Evolutionary conservation across 1,140 invertebrate genomes (phyloP), one percentile per base, ranked within the genome.

Genomic region (Drosophila ambigua): DNA sequence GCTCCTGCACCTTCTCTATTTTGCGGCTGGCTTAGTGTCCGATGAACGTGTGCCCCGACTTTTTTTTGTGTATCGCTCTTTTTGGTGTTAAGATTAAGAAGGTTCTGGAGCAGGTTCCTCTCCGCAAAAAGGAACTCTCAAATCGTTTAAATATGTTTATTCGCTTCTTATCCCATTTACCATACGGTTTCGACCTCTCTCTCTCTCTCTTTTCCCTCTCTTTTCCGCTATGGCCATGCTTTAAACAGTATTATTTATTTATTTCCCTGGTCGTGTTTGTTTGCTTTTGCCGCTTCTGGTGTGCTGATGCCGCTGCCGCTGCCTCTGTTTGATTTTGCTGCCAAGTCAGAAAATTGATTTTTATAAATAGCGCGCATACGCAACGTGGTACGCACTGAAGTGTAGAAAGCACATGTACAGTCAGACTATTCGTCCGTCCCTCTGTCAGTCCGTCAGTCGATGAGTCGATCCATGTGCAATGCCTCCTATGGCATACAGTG

Each of bases 341-440:
- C 78, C 83, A 88, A 87, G 83, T 66, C 83, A 82, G 68, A 88
- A 39, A 87, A 87, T 87, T 87, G 83, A 87, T 87, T 87, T 87
- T 87, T 87, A 87, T 83, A 87, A 87, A 87, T 87, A 87, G 83
- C 83, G 79, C 79, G 83, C 76, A 87, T 87, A 87, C 83, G 83
- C 83, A 87, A 79, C 83, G 79, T 87, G 75, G 83, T 87, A 87
- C 83, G 84, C 82, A 87, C 71, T 76, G 74, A 87, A 79, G 82
- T 39, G 35, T 82, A 67, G 82, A 79, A 88, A 79, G 52, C 81
- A 82, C 67, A 82, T 77, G 63, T 53, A 52, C 57, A 54, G 45
- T 43, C 48, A 39, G 23, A 46, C 49, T 39, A 43, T 28, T 11
- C 24, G 39, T 57, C 28, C 43, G 60, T 58, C 16, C 16, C 16